A percentile compares a stretch with the other conserved stretches of the same genome.
phyloP scores from a whole-genome alignment of 92 coral and sea anemone genomes.

The Zoanthus sansibaricus region DNA sequence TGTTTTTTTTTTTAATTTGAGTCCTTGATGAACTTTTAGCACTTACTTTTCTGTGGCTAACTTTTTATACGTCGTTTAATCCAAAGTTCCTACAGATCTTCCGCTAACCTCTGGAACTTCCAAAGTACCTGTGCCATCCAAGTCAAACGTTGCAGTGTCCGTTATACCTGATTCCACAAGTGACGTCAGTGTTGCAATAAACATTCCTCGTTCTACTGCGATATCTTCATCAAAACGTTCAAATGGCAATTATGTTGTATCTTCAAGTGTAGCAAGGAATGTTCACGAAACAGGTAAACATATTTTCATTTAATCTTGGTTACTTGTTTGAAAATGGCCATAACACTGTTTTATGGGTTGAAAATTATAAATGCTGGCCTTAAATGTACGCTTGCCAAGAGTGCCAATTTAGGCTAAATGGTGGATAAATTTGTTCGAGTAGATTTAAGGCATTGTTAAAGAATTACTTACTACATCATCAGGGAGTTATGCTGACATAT shows the following conservation, averaged over 20 bases:
- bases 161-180: conserved; percentile 31
- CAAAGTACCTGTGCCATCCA: neutral
- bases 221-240: neutral
- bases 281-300: conserved; percentile 6
- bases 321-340: too few relatives aligned
- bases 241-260: neutral
- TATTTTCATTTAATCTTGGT: too few relatives aligned
- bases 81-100: neutral
- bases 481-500: too few relatives aligned
- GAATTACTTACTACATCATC: too few relatives aligned
- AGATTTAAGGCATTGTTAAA: too few relatives aligned
- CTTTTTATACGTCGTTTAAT: neutral
- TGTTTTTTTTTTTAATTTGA: neutral
- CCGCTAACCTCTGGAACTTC: conserved; percentile 10
- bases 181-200: neutral
- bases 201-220: neutral
- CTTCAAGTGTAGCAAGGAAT: neutral
- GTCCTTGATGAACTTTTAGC: neutral
- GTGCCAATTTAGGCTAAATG: too few relatives aligned
- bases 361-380: too few relatives aligned
- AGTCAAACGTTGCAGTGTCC: conserved; percentile 12
- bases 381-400: too few relatives aligned
- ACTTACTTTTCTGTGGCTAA: neutral
- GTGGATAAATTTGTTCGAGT: too few relatives aligned
- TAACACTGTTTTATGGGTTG: too few relatives aligned